Evolutionary conservation across 2,797 vertebrate species (phyloP).

Genomic region (Gymnopithys bicolor): DNA sequence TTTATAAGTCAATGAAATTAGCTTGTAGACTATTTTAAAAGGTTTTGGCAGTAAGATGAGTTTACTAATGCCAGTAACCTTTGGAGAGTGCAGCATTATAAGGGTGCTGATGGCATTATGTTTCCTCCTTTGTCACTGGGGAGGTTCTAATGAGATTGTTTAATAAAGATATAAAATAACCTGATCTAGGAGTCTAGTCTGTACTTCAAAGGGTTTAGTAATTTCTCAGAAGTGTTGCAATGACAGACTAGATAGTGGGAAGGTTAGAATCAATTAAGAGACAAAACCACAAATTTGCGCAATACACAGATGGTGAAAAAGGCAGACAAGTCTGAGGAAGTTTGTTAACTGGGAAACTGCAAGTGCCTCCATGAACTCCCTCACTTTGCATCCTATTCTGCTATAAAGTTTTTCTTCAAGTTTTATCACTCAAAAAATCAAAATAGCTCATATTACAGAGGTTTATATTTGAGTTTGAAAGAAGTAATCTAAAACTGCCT

Average conservation of each 20-base stretch:
- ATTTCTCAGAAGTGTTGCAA: conserved; percentile 2
- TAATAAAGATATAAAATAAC: conserved; percentile 1
- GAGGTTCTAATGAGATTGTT: background rate
- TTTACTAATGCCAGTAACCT: background rate
- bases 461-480: background rate
- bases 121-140: background rate
- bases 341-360: background rate
- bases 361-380: background rate
- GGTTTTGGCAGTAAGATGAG: background rate
- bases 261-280: conserved; percentile 2
- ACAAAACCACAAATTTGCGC: background rate
- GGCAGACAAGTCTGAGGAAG: background rate
- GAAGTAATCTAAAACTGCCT: background rate
- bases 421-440: background rate
- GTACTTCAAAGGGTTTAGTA: background rate
- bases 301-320: background rate
- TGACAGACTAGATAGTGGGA: background rate
- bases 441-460: background rate
- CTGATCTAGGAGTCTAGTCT: background rate
- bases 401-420: background rate
- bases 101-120: background rate
- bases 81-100: background rate
- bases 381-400: background rate
- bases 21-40: background rate
- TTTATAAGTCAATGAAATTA: background rate